phyloP scores from a whole-genome alignment of 2,888 invertebrate species.

The Metallyticus violacea region DNA sequence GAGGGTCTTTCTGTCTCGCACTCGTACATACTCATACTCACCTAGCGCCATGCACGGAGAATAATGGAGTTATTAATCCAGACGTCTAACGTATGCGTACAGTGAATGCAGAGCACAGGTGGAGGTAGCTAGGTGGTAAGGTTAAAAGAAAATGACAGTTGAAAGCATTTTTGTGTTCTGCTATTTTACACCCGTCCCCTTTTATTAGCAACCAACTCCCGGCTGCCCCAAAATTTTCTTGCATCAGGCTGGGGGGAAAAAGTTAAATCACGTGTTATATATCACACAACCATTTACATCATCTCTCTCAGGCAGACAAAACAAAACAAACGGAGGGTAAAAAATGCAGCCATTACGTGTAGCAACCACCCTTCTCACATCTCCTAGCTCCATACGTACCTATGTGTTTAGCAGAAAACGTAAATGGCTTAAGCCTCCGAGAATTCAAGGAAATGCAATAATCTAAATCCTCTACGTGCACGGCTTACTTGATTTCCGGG shows the following conservation, averaged over 20 bases:
- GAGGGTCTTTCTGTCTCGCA: no score
- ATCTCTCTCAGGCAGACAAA: not conserved
- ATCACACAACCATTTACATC: slow-evolving; percentile 13
- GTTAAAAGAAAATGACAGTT: slow-evolving; percentile 31
- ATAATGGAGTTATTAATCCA: slow-evolving; percentile 5
- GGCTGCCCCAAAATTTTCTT: slow-evolving; percentile 4
- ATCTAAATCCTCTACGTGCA: not conserved
- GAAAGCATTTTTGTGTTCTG: slow-evolving; percentile 33
- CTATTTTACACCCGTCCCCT: slow-evolving; percentile 11
- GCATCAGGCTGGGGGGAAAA: slow-evolving; percentile 6
- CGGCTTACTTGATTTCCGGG: not conserved
- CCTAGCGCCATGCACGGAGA: not conserved
- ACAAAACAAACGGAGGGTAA: not conserved
- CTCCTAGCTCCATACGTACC: not conserved
- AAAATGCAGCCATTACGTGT: not conserved
- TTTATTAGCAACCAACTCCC: not conserved
- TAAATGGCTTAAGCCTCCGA: not conserved
- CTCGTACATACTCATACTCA: not conserved
- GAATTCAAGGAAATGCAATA: not conserved
- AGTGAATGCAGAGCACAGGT: no score
- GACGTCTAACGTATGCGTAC: not conserved
- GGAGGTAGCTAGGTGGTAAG: not conserved
- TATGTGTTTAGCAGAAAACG: not conserved
- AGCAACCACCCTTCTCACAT: not conserved
- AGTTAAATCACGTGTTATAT: slow-evolving; percentile 19